Evolutionary conservation across 2,113 vertebrate species (phyloP), one percentile per base, ranked within the genome.

Genomic region (Pionites leucogaster): DNA sequence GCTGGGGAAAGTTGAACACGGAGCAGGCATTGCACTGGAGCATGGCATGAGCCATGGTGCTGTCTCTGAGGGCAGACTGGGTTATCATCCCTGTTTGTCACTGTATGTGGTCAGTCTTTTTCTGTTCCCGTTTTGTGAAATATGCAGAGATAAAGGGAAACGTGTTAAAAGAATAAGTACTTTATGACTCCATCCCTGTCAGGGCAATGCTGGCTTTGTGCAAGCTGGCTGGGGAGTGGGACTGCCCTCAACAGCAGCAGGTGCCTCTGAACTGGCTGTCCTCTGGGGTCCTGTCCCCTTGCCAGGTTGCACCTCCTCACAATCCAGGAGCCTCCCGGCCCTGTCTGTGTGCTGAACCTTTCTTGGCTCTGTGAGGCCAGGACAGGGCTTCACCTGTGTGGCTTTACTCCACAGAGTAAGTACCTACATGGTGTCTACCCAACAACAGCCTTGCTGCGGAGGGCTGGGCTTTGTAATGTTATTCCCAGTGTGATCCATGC

Each of bases 351-450:
- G 1, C 64, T 29, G 31, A 60, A 41, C 17, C 64, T 47, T 42
- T 76, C 63, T n/a, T 35, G 35, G 39, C 27, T 12, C 50, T 29
- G 3, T 13, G 33, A 67, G 41, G 18, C 50, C 41, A 65, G 11
- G 19, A 44, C 0, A 0, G 64, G 19, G 49, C 44, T 86, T 83
- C 2, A 2, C 37, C 52, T 37, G 14, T 0, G 0, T 25, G 37
- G 24, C 25, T 79, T 81, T 50, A 63, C 60, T 28, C 22, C n/a
- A 1, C 50, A 31, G 3, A 14, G 3, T 5, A 18, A 33, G 71
- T 4, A 17, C 16, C 22, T 33, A 16, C 22, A 13, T 12, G 27
- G 33, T 7, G 11, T 5, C 24, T 41, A 14, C 39, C 17, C 39
- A 55, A 41, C 52, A 72, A 15, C 0, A 83, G 19, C 27, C 12